These are phyloP conservation scores for Sarcophilus harrisii DNA, from an alignment of 2,797 vertebrate species.

Conservation along the genomic window DNA sequence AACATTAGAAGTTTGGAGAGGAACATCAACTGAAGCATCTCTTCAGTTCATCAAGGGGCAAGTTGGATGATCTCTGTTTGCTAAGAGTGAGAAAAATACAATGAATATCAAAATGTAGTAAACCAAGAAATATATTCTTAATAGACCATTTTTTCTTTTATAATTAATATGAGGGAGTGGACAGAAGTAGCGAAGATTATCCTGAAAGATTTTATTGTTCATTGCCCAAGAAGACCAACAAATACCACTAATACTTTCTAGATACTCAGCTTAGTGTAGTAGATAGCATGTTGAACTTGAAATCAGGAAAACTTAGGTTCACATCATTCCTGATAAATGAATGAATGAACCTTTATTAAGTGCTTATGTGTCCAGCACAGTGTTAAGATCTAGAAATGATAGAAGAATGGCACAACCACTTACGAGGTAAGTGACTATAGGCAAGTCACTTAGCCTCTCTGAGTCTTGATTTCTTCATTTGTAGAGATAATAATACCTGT, in stretches of 20 bases:
- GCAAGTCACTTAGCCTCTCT: not conserved
- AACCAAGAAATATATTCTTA: conserved; percentile 35
- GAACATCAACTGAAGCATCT: not conserved
- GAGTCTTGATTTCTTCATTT: not conserved
- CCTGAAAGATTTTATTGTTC: not conserved
- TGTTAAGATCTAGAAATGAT: not conserved
- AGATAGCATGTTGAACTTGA: not conserved
- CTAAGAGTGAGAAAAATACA: not conserved
- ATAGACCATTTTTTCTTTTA: conserved; percentile 12
- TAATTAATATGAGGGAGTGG: conserved; percentile 24
- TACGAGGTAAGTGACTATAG: not conserved
- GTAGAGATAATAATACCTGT: not conserved
- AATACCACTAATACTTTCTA: not conserved
- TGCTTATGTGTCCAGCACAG: not conserved
- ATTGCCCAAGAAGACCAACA: conserved; percentile 34
- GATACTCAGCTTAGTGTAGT: not conserved
- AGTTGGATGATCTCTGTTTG: not conserved
- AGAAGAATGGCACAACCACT: not conserved
- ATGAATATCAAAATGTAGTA: not conserved
- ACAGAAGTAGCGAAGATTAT: conserved; percentile 14
- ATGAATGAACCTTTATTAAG: not conserved
- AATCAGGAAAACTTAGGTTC: not conserved
- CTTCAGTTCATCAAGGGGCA: conserved; percentile 10
- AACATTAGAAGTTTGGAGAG: conserved; percentile 32
- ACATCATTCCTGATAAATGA: not conserved